These are phyloP conservation scores for Cydia fagiglandana DNA, from an alignment of 1,140 invertebrate genomes.

Conservation along the genomic window DNA sequence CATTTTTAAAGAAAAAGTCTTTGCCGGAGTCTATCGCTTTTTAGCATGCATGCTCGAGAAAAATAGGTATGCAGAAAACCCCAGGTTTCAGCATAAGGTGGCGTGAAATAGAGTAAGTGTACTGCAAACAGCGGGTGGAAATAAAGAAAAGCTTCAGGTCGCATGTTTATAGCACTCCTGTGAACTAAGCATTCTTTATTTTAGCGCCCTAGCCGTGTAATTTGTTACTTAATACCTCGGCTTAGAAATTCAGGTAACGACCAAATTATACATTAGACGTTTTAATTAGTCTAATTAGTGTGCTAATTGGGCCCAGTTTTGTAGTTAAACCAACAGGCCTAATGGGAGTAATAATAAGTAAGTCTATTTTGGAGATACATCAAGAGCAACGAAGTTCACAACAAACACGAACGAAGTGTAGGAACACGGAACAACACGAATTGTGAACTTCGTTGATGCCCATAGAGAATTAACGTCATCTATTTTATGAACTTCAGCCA, in stretches of 20 bases:
- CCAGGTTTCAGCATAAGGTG: not conserved
- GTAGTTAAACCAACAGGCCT: not conserved
- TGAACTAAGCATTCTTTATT: constrained; percentile 9
- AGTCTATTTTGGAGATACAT: not conserved
- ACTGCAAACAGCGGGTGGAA: not conserved
- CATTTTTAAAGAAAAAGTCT: not conserved
- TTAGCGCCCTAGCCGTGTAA: constrained; percentile 9
- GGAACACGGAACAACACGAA: too few species aligned
- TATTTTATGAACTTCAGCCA: too few species aligned
- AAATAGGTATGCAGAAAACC: not conserved
- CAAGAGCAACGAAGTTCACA: too few species aligned
- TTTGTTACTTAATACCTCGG: not conserved
- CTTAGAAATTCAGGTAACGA: not conserved
- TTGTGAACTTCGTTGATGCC: too few species aligned
- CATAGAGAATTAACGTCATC: too few species aligned
- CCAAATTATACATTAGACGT: constrained; percentile 2
- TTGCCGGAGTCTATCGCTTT: not conserved
- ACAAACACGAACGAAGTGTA: too few species aligned
- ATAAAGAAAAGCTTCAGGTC: not conserved
- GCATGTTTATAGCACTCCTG: not conserved
- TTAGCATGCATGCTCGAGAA: not conserved
- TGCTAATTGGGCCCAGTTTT: not conserved
- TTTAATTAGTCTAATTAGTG: not conserved
- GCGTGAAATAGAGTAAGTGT: not conserved
- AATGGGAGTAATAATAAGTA: not conserved